phyloP scores from a whole-genome alignment of 2,888 invertebrate genomes.

The Lasioglossum morio region DNA sequence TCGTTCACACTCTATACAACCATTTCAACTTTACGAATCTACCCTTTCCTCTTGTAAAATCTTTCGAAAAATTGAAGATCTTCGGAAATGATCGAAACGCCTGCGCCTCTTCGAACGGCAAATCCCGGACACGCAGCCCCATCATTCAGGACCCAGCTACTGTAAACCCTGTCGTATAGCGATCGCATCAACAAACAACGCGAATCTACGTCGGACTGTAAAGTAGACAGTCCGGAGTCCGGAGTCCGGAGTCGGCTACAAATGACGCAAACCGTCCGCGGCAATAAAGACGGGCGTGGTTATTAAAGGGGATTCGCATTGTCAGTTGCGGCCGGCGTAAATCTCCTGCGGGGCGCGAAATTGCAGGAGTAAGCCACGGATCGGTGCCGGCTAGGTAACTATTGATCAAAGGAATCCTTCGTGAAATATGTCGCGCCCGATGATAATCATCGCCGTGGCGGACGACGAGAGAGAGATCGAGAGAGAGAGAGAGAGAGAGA shows the following conservation, averaged over 20 bases:
- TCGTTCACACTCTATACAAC: too few species aligned
- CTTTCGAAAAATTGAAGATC: not conserved
- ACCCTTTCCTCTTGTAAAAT: not conserved
- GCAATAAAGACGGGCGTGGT: slow-evolving; percentile 62
- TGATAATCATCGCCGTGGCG: slow-evolving; percentile 34
- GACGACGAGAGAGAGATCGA: not conserved
- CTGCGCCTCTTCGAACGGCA: not conserved
- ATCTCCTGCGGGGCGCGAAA: slow-evolving; percentile 60
- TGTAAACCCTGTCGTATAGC: slow-evolving; percentile 59
- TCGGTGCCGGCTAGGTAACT: slow-evolving; percentile 54
- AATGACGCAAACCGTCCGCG: slow-evolving; percentile 55
- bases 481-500: too few species aligned
- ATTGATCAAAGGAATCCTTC: slow-evolving; percentile 66
- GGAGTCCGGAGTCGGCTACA: slow-evolving; percentile 60
- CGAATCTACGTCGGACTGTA: slow-evolving; percentile 64
- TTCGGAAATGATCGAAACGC: not conserved
- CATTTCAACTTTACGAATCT: not conserved
- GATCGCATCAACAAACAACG: slow-evolving; percentile 66
- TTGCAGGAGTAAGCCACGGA: slow-evolving; percentile 64
- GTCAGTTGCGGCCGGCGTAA: slow-evolving; percentile 63
- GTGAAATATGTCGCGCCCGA: slow-evolving; percentile 50
- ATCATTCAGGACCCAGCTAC: slow-evolving; percentile 2
- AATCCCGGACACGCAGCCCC: not conserved
- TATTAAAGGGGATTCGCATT: slow-evolving; percentile 68
- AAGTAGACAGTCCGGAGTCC: slow-evolving; percentile 62